Evolutionary conservation across 2,113 vertebrate species (phyloP).

Genomic region (Halichoeres trimaculatus): DNA sequence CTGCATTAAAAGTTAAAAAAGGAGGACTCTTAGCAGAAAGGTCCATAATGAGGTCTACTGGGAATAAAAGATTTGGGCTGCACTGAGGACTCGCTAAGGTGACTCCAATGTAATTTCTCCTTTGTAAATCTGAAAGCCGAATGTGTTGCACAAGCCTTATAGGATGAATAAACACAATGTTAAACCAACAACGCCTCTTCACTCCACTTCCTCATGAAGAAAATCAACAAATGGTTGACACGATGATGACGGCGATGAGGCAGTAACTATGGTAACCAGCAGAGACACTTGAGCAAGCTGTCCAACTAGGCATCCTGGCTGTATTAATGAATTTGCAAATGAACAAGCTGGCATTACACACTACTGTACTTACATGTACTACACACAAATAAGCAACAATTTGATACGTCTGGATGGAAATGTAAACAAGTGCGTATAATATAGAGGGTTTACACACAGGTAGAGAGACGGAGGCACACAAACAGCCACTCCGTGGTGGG

Average conservation of each 20-base stretch:
- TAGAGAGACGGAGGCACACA: conserved; percentile 28
- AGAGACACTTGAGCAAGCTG: conserved; percentile 83
- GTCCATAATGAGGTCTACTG: conserved; percentile 46
- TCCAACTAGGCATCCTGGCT: conserved; percentile 81
- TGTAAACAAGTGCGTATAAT: background rate
- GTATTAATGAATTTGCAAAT: conserved; percentile 77
- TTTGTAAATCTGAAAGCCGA: conserved; percentile 14
- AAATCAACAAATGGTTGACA: conserved; percentile 88
- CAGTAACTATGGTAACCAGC: conserved; percentile 88
- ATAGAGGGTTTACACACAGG: background rate
- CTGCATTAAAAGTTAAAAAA: conserved; percentile 35
- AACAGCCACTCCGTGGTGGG: conserved; percentile 10
- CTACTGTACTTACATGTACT: conserved; percentile 11
- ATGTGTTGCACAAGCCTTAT: conserved; percentile 2
- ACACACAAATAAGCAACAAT: background rate
- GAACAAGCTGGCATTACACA: conserved; percentile 46
- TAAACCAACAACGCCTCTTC: conserved; percentile 66
- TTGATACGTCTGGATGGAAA: no score
- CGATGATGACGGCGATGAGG: conserved; percentile 78
- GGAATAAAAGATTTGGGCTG: conserved; percentile 18
- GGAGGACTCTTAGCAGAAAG: conserved; percentile 44
- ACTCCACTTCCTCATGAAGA: conserved; percentile 82
- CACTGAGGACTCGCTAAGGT: conserved; percentile 33
- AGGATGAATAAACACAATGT: conserved; percentile 30
- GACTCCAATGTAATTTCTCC: background rate